phyloP scores from a whole-genome alignment of 2,797 vertebrate species.

The Helicolenus hilgendorfi region DNA sequence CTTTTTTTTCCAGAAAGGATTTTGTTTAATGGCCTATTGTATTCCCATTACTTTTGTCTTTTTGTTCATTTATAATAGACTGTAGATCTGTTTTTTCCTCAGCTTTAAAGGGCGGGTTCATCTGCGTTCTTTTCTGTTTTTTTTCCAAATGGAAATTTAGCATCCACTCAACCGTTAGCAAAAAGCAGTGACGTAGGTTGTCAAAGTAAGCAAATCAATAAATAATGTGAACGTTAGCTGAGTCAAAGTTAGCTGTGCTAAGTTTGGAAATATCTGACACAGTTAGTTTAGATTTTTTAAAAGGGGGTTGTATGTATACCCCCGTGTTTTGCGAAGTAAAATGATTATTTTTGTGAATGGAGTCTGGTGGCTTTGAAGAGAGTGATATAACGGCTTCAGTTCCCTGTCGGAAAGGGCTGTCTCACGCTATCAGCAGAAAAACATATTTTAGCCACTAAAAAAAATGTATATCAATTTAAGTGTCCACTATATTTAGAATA shows the following conservation, averaged over 20 bases:
- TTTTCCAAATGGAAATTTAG: neutral
- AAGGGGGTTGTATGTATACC: no score
- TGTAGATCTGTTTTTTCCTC: neutral
- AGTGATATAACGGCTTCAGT: no score
- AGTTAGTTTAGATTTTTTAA: no score
- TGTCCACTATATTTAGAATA: no score
- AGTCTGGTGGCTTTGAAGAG: no score
- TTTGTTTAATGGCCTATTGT: neutral
- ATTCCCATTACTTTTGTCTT: neutral
- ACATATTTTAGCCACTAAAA: no score
- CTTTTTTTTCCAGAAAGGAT: constrained; percentile 21
- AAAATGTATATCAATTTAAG: no score
- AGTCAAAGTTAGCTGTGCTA: neutral
- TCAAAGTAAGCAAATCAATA: neutral
- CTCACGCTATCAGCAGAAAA: no score
- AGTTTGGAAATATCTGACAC: no score
- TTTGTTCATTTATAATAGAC: neutral
- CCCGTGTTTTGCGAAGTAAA: no score
- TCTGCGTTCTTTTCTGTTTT: neutral
- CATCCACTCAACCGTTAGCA: neutral
- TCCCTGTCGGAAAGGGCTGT: no score
- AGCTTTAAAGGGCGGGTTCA: fast-evolving
- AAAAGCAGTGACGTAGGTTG: neutral
- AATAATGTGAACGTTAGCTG: neutral
- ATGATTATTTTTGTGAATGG: no score